Evolutionary conservation across 2,113 vertebrate genomes (phyloP).

Genomic region (Mellivora capensis): DNA sequence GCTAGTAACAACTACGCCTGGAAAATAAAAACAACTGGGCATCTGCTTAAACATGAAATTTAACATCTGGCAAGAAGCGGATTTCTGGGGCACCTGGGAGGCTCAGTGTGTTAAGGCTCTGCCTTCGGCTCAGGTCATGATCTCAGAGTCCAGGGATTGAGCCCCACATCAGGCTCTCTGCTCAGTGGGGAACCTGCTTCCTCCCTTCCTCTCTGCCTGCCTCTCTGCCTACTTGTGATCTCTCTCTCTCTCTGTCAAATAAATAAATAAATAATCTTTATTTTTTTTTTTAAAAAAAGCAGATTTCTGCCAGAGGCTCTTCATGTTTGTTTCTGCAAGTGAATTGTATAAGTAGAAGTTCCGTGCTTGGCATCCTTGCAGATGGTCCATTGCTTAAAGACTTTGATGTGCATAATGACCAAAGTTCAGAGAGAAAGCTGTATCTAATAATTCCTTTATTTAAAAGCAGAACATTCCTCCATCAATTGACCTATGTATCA

Average conservation of each 20-base stretch:
- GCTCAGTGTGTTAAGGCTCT: too few species aligned
- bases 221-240: too few species aligned
- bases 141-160: too few species aligned
- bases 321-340: not conserved
- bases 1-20: not conserved
- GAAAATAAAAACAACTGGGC: not conserved
- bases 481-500: not conserved
- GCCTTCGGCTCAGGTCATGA: too few species aligned
- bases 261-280: too few species aligned
- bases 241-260: too few species aligned
- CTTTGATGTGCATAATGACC: not conserved
- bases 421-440: not conserved
- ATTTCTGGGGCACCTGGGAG: not conserved
- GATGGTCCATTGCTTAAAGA: not conserved
- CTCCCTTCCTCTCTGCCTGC: too few species aligned
- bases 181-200: too few species aligned
- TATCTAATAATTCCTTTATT: not conserved
- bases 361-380: not conserved
- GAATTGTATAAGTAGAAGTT: not conserved
- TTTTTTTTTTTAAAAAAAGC: not conserved
- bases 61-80: not conserved
- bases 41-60: conserved; percentile 36
- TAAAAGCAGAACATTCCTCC: not conserved
- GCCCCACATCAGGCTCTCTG: too few species aligned
- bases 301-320: not conserved